Evolutionary conservation across 2,888 invertebrate genomes (phyloP).

Genomic region (Drosophila borborema): DNA sequence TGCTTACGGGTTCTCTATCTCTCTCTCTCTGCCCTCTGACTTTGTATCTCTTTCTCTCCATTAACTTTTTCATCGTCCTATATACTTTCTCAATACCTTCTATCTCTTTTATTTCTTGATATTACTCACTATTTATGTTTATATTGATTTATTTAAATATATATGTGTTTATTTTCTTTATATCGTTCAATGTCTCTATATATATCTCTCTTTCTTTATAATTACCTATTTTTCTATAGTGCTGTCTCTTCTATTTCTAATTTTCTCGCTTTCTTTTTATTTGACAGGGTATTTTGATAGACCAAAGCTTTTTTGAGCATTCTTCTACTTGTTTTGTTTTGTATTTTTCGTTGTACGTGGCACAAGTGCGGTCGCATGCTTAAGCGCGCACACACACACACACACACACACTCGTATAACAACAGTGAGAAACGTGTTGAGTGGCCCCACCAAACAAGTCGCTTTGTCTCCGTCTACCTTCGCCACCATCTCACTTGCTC

Average conservation of each 20-base stretch:
- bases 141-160: background rate
- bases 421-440: slow-evolving; percentile 73
- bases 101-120: background rate
- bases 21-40: background rate
- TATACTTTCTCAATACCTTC: too few species aligned
- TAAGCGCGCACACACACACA: slow-evolving; percentile 63
- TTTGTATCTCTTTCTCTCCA: background rate
- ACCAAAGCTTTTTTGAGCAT: slow-evolving; percentile 11
- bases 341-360: slow-evolving; percentile 71
- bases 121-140: background rate
- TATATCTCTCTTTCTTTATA: background rate
- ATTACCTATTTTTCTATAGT: background rate
- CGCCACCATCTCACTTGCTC: slow-evolving; percentile 22
- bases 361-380: slow-evolving; percentile 81
- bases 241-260: background rate
- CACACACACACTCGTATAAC: slow-evolving; percentile 20
- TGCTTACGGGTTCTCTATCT: too few species aligned
- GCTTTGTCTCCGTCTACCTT: slow-evolving; percentile 53
- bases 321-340: slow-evolving; percentile 57
- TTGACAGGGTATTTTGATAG: slow-evolving; percentile 37
- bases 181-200: background rate
- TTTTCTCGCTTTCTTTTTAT: background rate
- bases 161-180: background rate
- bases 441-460: slow-evolving; percentile 69
- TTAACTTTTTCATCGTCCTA: too few species aligned